Percentiles rank a stretch among this genome's conserved stretches.
Evolutionary conservation across 2,113 vertebrate genomes (phyloP).

Genomic region (Tympanuchus pallidicinctus): DNA sequence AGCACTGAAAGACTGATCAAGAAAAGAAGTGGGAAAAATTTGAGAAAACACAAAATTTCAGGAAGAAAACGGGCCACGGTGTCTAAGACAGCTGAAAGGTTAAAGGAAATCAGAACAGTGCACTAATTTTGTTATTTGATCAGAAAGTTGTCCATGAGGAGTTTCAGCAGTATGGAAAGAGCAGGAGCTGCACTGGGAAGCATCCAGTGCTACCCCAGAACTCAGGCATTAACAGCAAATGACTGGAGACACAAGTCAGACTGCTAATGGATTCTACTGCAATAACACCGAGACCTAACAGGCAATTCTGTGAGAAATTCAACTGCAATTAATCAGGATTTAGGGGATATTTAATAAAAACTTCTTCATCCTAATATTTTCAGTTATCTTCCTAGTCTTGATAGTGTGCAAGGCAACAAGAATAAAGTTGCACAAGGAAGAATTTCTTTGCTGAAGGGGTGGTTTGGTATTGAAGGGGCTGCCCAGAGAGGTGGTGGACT

Average conservation of each 20-base stretch:
- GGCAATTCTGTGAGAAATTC: not conserved
- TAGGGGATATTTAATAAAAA: not conserved
- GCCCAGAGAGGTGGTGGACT: not conserved
- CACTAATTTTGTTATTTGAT: not conserved
- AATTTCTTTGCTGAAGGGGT: not conserved
- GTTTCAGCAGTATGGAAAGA: not conserved
- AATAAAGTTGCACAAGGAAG: not conserved
- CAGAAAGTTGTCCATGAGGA: not conserved
- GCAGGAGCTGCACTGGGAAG: not conserved
- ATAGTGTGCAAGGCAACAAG: not conserved
- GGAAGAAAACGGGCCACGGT: not conserved
- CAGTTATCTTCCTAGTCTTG: not conserved
- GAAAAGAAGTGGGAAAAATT: not conserved
- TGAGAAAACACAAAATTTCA: not conserved
- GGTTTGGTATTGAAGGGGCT: not conserved
- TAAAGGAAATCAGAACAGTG: not conserved
- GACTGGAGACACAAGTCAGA: accelerated
- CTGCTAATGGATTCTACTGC: not conserved
- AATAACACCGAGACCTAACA: not conserved
- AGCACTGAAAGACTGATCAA: not conserved
- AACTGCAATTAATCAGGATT: not conserved
- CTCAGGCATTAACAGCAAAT: not conserved
- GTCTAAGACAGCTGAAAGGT: not conserved
- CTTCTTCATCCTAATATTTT: not conserved
- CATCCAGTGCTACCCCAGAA: not conserved